phyloP scores from a whole-genome alignment of 1,140 invertebrate genomes.

The Panagrolaimus sp. region DNA sequence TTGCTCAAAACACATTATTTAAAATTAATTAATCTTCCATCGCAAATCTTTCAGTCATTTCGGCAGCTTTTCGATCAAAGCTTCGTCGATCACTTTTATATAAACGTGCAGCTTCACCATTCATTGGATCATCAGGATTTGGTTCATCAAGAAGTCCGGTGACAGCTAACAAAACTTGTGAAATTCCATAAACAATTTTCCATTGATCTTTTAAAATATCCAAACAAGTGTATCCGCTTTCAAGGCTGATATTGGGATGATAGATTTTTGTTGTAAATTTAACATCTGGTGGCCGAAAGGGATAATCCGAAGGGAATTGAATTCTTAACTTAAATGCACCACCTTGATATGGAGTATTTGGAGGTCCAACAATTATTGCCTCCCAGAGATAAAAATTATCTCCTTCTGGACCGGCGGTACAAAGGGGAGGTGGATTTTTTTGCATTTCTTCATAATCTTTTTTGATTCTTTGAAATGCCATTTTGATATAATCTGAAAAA shows the following conservation, averaged over 20 bases:
- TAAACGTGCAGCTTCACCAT: background rate
- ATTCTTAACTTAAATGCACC: constrained; percentile 96
- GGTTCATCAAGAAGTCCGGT: background rate
- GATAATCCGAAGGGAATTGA: constrained; percentile 98
- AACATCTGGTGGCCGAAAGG: constrained; percentile 95
- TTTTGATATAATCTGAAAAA: no score
- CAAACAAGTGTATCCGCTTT: constrained; percentile 95
- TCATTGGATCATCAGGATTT: background rate
- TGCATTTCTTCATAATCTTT: no score
- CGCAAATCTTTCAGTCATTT: no score
- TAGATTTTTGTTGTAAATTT: constrained; percentile 98
- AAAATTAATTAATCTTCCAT: no score
- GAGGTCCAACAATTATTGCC: constrained; percentile 95
- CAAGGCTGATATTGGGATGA: constrained; percentile 98
- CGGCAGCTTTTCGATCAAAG: no score
- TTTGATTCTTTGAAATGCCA: no score
- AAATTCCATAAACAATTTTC: background rate
- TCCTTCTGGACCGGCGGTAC: no score
- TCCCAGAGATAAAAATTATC: no score
- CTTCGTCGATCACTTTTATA: no score
- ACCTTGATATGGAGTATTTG: constrained; percentile 97
- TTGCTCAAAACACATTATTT: no score
- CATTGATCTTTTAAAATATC: constrained; percentile 71
- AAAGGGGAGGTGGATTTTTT: no score
- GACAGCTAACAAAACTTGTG: background rate